A percentile compares a stretch with the other conserved stretches of the same genome.
Evolutionary conservation across 2,113 vertebrate genomes (phyloP).

Genomic region (Loxodonta africana): DNA sequence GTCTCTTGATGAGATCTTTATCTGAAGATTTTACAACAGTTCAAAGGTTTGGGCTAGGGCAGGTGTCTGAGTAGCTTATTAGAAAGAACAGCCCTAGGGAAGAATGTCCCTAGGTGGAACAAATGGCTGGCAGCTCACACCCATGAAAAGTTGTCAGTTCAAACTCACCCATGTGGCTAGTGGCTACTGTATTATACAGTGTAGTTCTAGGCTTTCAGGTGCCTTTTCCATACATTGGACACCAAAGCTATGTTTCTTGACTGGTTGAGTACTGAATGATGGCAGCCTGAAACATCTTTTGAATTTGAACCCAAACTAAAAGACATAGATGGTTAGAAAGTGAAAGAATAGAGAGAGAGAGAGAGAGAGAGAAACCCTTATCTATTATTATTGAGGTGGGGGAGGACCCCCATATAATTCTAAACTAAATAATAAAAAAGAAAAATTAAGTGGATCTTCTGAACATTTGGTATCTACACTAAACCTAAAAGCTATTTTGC

Average conservation of each 20-base stretch:
- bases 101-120: background rate
- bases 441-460: background rate
- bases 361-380: background rate
- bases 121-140: background rate
- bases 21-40: background rate
- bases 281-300: background rate
- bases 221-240: background rate
- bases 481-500: background rate
- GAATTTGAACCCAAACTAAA: background rate
- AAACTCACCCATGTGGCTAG: background rate
- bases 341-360: background rate
- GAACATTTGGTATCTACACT: background rate
- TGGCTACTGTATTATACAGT: background rate
- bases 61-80: background rate
- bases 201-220: background rate
- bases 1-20: background rate
- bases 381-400: background rate
- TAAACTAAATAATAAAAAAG: slow-evolving; percentile 12
- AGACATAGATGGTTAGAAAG: slow-evolving; percentile 9
- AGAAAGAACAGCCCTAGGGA: background rate
- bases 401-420: background rate
- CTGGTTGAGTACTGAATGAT: background rate
- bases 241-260: background rate
- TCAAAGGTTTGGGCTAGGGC: background rate
- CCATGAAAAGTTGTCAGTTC: background rate